Evolutionary conservation across 2,113 vertebrate genomes (phyloP).

Genomic region (Thoracochromis brauschi): DNA sequence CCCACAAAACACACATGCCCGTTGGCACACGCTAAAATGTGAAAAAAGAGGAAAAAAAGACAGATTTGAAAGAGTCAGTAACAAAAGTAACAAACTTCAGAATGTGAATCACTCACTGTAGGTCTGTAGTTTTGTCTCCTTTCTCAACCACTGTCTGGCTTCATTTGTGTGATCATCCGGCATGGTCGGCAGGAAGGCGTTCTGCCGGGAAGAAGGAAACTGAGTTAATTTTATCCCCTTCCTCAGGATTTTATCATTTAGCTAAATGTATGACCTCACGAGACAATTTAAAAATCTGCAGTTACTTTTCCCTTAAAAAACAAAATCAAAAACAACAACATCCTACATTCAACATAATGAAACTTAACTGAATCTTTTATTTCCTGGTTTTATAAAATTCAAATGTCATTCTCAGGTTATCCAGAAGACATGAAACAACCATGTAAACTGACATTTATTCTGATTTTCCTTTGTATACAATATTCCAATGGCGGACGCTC

Average conservation of each 20-base stretch:
- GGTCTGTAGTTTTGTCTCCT: rapidly evolving
- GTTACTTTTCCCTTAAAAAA: background rate
- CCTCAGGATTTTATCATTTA: background rate
- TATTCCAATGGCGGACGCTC: background rate
- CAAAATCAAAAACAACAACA: background rate
- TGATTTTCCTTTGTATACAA: background rate
- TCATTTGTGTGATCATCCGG: conserved; percentile 56
- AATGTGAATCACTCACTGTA: conserved; percentile 54
- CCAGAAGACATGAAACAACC: background rate
- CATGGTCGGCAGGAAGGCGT: conserved; percentile 68
- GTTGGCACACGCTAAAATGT: conserved; percentile 40
- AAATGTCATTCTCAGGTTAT: rapidly evolving
- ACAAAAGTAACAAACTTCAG: background rate
- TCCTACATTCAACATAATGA: rapidly evolving
- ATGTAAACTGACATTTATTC: background rate
- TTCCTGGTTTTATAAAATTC: background rate
- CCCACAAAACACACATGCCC: conserved; percentile 52
- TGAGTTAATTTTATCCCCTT: rapidly evolving
- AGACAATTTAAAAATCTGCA: background rate
- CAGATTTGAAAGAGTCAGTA: background rate
- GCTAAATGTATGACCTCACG: background rate
- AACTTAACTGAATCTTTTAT: background rate
- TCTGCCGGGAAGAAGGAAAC: background rate
- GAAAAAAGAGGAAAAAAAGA: background rate
- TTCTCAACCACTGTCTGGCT: conserved; percentile 13